Percentiles rank a stretch among this genome's conserved stretches.
phyloP scores from a whole-genome alignment of 2,113 vertebrate genomes.

The Halcyon malimbica region DNA sequence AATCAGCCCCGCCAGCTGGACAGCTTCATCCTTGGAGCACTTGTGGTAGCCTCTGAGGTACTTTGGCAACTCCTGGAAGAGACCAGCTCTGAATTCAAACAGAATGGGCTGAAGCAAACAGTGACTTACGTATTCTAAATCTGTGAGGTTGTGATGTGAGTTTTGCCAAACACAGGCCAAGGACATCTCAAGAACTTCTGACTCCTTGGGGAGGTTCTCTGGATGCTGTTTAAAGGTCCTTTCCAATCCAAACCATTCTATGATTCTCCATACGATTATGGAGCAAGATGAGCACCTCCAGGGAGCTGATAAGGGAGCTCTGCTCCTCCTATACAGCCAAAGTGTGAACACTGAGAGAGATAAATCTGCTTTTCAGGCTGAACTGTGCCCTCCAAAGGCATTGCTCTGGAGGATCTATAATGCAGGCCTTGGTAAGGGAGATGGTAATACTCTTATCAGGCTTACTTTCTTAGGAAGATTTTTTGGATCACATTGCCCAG shows the following conservation, averaged over 20 bases:
- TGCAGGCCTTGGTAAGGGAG: not conserved
- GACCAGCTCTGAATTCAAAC: not conserved
- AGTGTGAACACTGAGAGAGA: not conserved
- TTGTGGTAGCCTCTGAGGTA: conserved; percentile 93
- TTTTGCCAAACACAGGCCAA: not conserved
- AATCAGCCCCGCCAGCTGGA: conserved; percentile 87
- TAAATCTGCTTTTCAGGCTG: not conserved
- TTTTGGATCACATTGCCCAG: not conserved
- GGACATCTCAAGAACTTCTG: not conserved
- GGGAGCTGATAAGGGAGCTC: not conserved
- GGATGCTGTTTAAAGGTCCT: not conserved
- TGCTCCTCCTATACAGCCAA: not conserved
- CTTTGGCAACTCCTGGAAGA: conserved; percentile 90
- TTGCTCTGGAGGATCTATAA: not conserved
- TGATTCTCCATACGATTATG: not conserved
- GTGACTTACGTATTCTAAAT: not conserved
- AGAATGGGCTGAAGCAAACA: not conserved
- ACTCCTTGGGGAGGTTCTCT: not conserved
- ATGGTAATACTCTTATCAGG: not conserved
- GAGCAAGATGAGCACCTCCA: not conserved
- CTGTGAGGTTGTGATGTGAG: not conserved
- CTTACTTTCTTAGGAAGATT: not conserved
- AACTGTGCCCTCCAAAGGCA: not conserved
- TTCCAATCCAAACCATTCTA: not conserved
- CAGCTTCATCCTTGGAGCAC: conserved; percentile 85